Evolutionary conservation across 2,797 vertebrate species (phyloP), one percentile per base, ranked within the genome.

Genomic region (Neosilurus hyrtlii): DNA sequence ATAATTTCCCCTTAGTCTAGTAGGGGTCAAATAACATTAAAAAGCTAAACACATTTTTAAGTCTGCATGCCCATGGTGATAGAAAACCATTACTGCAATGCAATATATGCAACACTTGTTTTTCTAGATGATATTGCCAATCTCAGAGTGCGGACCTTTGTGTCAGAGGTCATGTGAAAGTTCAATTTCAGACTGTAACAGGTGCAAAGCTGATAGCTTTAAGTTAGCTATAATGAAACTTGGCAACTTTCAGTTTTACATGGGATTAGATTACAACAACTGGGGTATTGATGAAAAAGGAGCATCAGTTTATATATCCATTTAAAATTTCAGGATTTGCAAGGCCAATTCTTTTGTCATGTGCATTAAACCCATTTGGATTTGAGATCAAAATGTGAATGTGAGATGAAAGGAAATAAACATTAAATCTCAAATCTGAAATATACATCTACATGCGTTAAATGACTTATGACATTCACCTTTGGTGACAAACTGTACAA

Each of bases 141-240:
- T 82, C 76, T 74, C 82, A 82, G 81, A 83, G 73, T 9, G 79
- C 67, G 57, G 49, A 84, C 54, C 54, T 70, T 71, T 18, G 66
- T 67, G 85, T 83, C 74, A 88, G 56, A 80, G 84, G 82, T 85
- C 82, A 66, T 75, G 84, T 80, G 68, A 81, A 66, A 77, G 82
- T 85, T 90, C 89, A 88, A 75, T 68, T 61, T 24, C 79, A 82
- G 86, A 73, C 79, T 70, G 74, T 81, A 87, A 90, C 92, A 94
- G 92, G 91, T 93, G 92, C 89, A 91, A 86, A 84, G 83, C 78
- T 93, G 89, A 93, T 87, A 43, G 59, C 90, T 87, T 88, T 89
- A 84, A 82, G 85, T 86, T 88, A 81, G 68, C 62, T 71, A 82
- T 79, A 22, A 26, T 43, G 84, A 84, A 84, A 52, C 79, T 72